Base-by-base conservation (phyloP, 2,888 invertebrate species). In the Koerneria pararmatus region DNA sequence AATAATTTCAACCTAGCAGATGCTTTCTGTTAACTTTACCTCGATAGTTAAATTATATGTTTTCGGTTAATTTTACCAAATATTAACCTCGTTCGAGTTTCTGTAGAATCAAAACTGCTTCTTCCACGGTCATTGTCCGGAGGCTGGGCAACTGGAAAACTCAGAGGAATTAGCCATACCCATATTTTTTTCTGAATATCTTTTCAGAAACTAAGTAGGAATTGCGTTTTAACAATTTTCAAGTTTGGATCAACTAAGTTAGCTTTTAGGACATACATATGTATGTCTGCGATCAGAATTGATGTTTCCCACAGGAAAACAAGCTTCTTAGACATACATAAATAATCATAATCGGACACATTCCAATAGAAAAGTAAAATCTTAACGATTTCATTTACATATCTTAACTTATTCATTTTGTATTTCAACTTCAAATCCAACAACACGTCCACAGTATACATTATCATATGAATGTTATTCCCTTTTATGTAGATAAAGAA, bases 121-220 rank as follows among this genome's bases (percentile, higher is more conserved):
- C 64, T 22, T 64, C 64, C 31, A 51, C 56, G 19, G 64, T 64
- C 54, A 64, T 41, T 22, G 53, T 56, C n/a, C 34, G 41, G 46
- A 27, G 41, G 4, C 51, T 24, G 29, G 35, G 54, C 22, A 54
- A 31, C 64, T 64, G 46, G 1, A 37, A 58, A n/a, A 34, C 6
- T 6, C 34, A 5, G 34, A 58, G 24, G 34, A 41, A 15, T n/a
- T 24, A 32, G 4, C 35, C n/a, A 24, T 41, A 41, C 8, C 19
- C 19, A 8, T 41, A 41, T 11, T 11, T 41, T 41, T 41, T 41
- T 41, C 41, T 41, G n/a, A n/a, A n/a, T n/a, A n/a, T n/a, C n/a
- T n/a, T n/a, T n/a, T n/a, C n/a, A n/a, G n/a, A n/a, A n/a, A n/a
- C n/a, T n/a, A n/a, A n/a, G n/a, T n/a, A n/a, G n/a, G n/a, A n/a